Base-by-base conservation (phyloP, 2,113 vertebrate genomes). In the Tapirus terrestris region DNA sequence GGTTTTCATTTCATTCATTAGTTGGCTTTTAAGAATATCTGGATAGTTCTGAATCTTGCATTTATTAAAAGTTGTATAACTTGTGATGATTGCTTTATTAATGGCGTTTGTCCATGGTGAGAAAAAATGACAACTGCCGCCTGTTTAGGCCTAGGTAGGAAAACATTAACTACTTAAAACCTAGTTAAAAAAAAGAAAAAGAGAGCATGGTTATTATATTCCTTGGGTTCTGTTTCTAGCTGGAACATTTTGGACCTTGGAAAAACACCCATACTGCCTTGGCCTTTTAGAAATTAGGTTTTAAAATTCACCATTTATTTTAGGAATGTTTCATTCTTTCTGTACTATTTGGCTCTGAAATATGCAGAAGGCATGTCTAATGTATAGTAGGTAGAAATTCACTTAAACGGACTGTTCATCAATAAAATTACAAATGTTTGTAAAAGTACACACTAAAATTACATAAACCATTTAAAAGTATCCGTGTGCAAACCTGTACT, bases 1-100 rank as follows among this genome's bases (percentile, higher is more conserved):
- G 21, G 16, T 39, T 94, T 91, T 88, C 31, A 53, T 90, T 90
- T 43, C 43, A 88, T 93, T 91, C 61, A 43, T 91, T 93, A 73
- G 33, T 31, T 89, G 58, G 17, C 75, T 94, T 96, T 94, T 95
- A 67, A 63, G 72, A 96, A 72, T 56, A 43, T 86, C 82, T 53
- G 33, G 45, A 58, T 84, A 76, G 14, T 96, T 88, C 18, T 87
- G 33, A 83, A 48, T 92, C n/a, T 82, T 72, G 53, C 51, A 23
- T 65, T 75, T 48, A 73, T 72, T 97, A 73, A 81, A 96, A 80
- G 48, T 96, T 91, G 80, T 76, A 51, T 92, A 70, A 83, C 29
- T 96, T 96, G 51, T 84, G 29, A 31, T 77, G 60, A 68, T 70
- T 96, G 29, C 39, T 89, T 89, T 96, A 85, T 94, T 94, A 70